phyloP scores from a whole-genome alignment of 2,888 invertebrate species.

The Marronus borbonicus region DNA sequence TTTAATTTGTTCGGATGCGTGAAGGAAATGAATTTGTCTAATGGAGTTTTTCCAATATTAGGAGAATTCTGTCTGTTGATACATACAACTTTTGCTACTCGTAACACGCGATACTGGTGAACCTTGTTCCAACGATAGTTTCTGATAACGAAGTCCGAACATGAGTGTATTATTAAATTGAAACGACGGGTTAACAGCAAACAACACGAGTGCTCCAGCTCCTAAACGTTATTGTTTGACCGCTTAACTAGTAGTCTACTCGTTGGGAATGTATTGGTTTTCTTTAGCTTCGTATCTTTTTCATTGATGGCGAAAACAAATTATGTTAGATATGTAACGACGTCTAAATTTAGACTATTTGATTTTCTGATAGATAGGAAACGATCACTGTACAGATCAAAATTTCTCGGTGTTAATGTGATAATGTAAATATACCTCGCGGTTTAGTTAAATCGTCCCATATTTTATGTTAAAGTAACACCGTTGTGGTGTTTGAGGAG shows the following conservation, averaged over 20 bases:
- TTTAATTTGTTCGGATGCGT: slow-evolving; percentile 21
- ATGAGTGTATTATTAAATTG: slow-evolving; percentile 5
- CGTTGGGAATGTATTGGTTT: not conserved
- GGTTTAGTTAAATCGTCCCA: too few relatives aligned
- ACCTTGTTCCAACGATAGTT: not conserved
- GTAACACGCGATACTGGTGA: not conserved
- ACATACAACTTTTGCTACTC: not conserved
- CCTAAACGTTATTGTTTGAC: not conserved
- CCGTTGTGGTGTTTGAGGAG: too few relatives aligned
- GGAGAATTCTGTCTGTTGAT: slow-evolving; percentile 5
- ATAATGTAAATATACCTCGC: too few relatives aligned
- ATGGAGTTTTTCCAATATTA: slow-evolving; percentile 19
- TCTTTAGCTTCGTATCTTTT: not conserved
- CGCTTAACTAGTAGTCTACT: not conserved
- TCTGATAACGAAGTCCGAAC: slow-evolving; percentile 8
- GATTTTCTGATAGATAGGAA: too few relatives aligned
- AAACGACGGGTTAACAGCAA: slow-evolving; percentile 3
- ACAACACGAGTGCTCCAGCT: not conserved
- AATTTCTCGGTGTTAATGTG: too few relatives aligned
- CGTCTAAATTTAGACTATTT: too few relatives aligned
- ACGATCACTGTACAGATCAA: too few relatives aligned
- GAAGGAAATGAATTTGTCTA: not conserved
- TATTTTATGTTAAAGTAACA: too few relatives aligned
- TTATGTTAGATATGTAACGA: not conserved
- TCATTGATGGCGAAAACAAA: not conserved